Base-by-base conservation (phyloP, 2,888 invertebrate species). In the Platerodrilus igneus region DNA sequence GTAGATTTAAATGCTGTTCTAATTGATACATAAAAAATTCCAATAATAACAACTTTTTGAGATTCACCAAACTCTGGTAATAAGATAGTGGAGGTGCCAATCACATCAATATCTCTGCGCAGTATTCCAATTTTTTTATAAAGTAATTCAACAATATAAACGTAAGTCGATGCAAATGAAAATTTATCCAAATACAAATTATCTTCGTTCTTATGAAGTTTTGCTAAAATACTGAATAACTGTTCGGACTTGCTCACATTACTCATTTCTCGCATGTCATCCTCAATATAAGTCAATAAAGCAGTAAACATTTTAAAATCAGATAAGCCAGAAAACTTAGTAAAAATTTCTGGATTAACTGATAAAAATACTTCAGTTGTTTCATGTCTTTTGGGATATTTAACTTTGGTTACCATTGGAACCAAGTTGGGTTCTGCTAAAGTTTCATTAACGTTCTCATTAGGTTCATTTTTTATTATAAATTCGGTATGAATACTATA, bases 161-260 rank as follows among this genome's bases (percentile, higher is more conserved):
- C 26, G 31, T 30, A 41, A 2, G 19, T 20, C 6, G 22, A 9
- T 5, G 41, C 36, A 36, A 41, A 41, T 5, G 27, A 15, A 18
- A 17, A 36, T 20, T 36, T 26, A 22, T 25, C 21, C 14, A 41
- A 30, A 39, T 21, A 22, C 5, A 31, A 6, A 15, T 22, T 31
- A 2, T 31, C 27, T 19, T 23, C 23, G 20, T 41, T 31, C 23
- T 22, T 20, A 27, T 36, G 31, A 2, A 41, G 26, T 26, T 41
- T 41, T 21, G 27, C 20, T 21, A 41, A 35, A 4, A 32, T 31
- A 18, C 41, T 31, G 18, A 41, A 21, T 18, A 41, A 16, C n/a
- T 36, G 41, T 18, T 31, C 32, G 4, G 18, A 32, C 21, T 32
- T 36, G 9, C 31, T 34, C 11, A 20, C 25, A 20, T 18, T 22